Evolutionary conservation across 2,888 invertebrate genomes (phyloP), one percentile per base, ranked within the genome.

Genomic region (Hoplodrina ambigua): DNA sequence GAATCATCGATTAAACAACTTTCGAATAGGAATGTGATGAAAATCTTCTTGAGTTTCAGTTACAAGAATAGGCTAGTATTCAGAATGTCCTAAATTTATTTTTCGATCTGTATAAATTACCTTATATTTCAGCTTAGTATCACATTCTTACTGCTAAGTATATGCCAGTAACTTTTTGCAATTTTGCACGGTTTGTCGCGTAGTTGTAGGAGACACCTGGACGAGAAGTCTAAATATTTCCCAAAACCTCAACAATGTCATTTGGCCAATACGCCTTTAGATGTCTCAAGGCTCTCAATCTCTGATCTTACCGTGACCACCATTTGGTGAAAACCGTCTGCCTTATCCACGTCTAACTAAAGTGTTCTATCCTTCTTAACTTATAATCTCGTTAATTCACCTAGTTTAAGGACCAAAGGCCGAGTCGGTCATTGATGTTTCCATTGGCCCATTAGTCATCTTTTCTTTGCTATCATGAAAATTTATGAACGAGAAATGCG

Each of bases 381-480:
- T 62, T n/a, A 3, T 55, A 33, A 44, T 55, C 54, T 74, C 50
- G 44, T 46, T 56, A 33, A 65, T 66, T 56, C 33, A 30, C 17
- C 67, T 67, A 67, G 33, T 67, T 44, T 46, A 37, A 50, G 55
- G 67, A 66, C 50, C 55, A 66, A 66, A 72, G 49, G 49, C 33
- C 44, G 56, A 44, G 20, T 11, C 19, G 33, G 20, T 44, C 33
- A 66, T 33, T 44, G n/a, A 41, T 65, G 7, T 56, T 13, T 49
- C 63, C 20, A 62, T 19, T 49, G 17, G n/a, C 11, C 33, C 13
- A 56, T 44, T 74, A 66, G 50, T 75, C 50, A 67, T 20, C 10
- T 56, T 50, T 55, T 17, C 44, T 33, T 56, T 50, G 33, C 20
- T 33, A 49, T 67, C 8, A 15, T 17, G 33, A 44, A 54, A 46